Base-by-base conservation (phyloP, 2,113 vertebrate species). In the Pelmatolapia mariae region DNA sequence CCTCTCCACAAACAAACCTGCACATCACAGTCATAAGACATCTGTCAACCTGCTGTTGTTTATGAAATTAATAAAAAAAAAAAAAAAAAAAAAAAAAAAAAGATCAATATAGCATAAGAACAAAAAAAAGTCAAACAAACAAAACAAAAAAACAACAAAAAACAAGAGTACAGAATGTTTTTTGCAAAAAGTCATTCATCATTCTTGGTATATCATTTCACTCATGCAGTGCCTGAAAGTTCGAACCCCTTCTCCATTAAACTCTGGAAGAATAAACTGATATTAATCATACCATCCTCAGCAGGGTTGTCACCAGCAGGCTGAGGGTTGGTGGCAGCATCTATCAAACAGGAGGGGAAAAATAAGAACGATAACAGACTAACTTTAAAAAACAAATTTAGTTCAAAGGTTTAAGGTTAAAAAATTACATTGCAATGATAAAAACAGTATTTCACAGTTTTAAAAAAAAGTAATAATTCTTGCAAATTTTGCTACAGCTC, bases 1-100 rank as follows among this genome's bases (percentile, higher is more conserved):
- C 43, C 24, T 83, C 90, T 95, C 93, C 91, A 95, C 53, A 87
- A 96, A 95, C 71, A 94, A 8, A 47, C 90, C 95, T 95, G 84
- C 40, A 89, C 36, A 63, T 12, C 26, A 79, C 8, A 26, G 19
- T 22, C 52, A 71, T 40, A 12, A 24, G 5, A 81, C 1, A 45
- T 15, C 15, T 76, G 43, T 19, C 43, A 76, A 31, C 15, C 16
- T 50, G 24, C 45, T 50, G 10, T 50, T 0, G 3, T 78, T 19
- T 31, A 76, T 50, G 1, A 45, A 71, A 66, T 38, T 36, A 53
- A 4, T 10, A 38, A n/a, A n/a, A 53, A 38, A 38, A n/a, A n/a
- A 53, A 66, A 33, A 53, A n/a, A n/a, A n/a, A 4, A 38, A 38
- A n/a, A n/a, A 53, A 38, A 38, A n/a, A n/a, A 53, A 66, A 33